A percentile compares a stretch with the other conserved stretches of the same genome.
Conservation (phyloP, 1,140 invertebrate species). For the Rhagoletis pomonella region DNA sequence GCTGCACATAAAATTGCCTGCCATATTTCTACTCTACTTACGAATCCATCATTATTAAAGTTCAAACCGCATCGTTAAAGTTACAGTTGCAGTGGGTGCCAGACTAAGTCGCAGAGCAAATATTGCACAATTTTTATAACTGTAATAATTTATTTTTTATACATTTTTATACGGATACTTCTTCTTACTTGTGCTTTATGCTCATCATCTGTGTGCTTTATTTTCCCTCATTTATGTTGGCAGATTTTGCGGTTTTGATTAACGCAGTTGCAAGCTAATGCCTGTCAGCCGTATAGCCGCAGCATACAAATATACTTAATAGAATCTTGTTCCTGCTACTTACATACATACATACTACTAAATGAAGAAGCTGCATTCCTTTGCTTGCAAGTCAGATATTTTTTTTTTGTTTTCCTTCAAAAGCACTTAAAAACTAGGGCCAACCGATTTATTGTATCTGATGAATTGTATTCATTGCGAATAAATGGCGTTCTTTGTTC, state of each 20-base stretch:
- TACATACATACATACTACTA: not conserved
- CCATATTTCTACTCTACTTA: not conserved
- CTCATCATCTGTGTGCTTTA: not conserved
- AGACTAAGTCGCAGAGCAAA: too few relatives aligned
- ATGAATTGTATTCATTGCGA: too few relatives aligned
- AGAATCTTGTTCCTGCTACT: not conserved
- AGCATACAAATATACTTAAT: not conserved
- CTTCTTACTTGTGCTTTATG: not conserved
- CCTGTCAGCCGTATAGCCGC: not conserved
- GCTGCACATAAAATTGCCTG: not conserved
- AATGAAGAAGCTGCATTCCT: too few relatives aligned
- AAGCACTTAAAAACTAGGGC: too few relatives aligned
- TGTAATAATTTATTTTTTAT: too few relatives aligned
- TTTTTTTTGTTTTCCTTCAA: too few relatives aligned
- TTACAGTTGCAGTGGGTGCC: not conserved
- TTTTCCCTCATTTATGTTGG: not conserved
- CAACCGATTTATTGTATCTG: too few relatives aligned
- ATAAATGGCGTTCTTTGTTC: too few relatives aligned
- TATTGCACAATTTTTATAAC: too few relatives aligned
- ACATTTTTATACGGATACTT: too few relatives aligned
- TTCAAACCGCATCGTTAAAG: not conserved
- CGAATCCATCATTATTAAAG: not conserved
- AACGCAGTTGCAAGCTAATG: conserved; percentile 19
- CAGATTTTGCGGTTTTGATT: not conserved
- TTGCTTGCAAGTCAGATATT: too few relatives aligned